phyloP scores from a whole-genome alignment of 1,140 invertebrate genomes.

The Drosophila watanabei region DNA sequence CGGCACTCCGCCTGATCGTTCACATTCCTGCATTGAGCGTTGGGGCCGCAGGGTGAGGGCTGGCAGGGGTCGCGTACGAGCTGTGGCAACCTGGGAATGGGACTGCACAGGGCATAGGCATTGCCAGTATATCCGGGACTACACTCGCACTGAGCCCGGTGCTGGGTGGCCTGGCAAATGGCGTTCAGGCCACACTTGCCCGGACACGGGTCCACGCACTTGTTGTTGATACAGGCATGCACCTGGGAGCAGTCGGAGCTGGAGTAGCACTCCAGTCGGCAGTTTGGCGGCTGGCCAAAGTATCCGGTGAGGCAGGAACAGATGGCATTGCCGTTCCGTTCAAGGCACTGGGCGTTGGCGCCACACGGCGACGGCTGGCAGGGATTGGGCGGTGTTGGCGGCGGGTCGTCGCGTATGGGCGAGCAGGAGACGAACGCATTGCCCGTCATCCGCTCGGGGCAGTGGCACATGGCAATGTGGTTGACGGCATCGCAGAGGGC shows the following conservation, averaged over 20 bases:
- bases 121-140: constrained; percentile 91
- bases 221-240: constrained; percentile 91
- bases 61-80: constrained; percentile 87
- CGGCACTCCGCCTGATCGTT: constrained; percentile 88
- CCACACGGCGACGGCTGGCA: constrained; percentile 92
- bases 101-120: constrained; percentile 91
- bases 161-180: constrained; percentile 90
- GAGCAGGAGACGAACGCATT: constrained; percentile 88
- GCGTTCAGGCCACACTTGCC: constrained; percentile 92
- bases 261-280: constrained; percentile 91
- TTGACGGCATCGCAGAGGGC: constrained; percentile 92
- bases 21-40: constrained; percentile 89
- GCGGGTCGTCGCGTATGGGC: constrained; percentile 69
- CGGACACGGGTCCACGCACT: constrained; percentile 92
- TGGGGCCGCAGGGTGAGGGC: constrained; percentile 92
- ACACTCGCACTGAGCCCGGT: constrained; percentile 91
- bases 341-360: constrained; percentile 91
- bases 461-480: constrained; percentile 91
- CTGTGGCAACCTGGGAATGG: constrained; percentile 87
- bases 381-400: constrained; percentile 86
- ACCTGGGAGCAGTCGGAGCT: constrained; percentile 90
- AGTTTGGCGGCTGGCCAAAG: constrained; percentile 90
- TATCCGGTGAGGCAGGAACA: constrained; percentile 91
- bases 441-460: constrained; percentile 91
- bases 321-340: constrained; percentile 90